Evolutionary conservation across 1,140 invertebrate genomes (phyloP).

Genomic region (Monomorium pharaonis): DNA sequence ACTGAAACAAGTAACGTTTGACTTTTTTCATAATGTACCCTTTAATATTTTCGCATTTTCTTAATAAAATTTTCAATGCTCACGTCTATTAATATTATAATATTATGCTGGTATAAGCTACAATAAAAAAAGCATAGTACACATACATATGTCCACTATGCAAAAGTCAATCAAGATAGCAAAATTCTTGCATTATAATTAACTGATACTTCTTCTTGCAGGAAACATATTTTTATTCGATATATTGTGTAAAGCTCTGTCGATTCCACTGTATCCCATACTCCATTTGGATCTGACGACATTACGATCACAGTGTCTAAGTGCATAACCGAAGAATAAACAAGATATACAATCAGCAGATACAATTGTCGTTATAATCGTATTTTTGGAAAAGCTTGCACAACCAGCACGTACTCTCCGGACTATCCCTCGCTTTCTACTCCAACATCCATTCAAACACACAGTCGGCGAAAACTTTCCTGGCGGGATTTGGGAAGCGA

Average conservation of each 20-base stretch:
- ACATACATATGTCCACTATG: neutral
- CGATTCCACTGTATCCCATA: neutral
- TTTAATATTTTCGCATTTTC: neutral
- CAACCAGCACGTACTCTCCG: conserved; percentile 63
- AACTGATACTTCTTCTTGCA: neutral
- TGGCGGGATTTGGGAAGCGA: conserved; percentile 80
- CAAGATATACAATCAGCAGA: conserved; percentile 80
- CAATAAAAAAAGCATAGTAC: neutral
- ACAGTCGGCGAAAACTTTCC: conserved; percentile 74
- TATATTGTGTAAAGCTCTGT: neutral
- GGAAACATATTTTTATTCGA: neutral
- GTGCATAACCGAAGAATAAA: conserved; percentile 77
- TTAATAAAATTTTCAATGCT: too few relatives aligned
- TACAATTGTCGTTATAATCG: conserved; percentile 85
- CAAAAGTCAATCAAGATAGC: neutral
- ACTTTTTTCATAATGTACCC: neutral
- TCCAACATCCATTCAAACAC: conserved; percentile 47
- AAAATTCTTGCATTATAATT: neutral
- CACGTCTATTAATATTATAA: too few relatives aligned
- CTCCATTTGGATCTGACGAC: neutral
- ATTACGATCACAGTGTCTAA: neutral
- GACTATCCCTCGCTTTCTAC: conserved; percentile 38
- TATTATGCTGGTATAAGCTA: neutral
- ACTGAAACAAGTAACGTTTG: neutral
- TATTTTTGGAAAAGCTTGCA: conserved; percentile 81